Percentiles rank a stretch among this genome's conserved stretches.
Evolutionary conservation across 2,888 invertebrate species (phyloP).

Genomic region (Dugesia japonica): DNA sequence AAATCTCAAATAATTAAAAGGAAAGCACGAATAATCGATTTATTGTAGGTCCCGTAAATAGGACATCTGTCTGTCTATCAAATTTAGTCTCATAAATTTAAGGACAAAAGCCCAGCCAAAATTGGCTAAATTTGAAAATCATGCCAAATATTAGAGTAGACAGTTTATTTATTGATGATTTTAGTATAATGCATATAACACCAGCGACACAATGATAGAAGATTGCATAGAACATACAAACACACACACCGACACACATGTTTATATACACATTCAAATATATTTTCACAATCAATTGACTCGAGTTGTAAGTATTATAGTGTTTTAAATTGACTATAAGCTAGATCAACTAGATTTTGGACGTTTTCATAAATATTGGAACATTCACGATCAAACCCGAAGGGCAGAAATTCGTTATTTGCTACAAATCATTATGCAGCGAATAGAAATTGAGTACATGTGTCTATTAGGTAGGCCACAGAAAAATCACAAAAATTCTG

Average conservation of each 20-base stretch:
- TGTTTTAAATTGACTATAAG: too few relatives aligned
- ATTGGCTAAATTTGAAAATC: background rate
- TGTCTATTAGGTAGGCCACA: background rate
- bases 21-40: too few relatives aligned
- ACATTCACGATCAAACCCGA: constrained; percentile 6
- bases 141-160: constrained; percentile 2
- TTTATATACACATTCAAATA: background rate
- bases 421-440: background rate
- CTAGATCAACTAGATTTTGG: constrained; percentile 16
- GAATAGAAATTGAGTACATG: background rate
- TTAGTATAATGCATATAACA: background rate
- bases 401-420: background rate
- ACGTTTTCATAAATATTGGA: constrained; percentile 8
- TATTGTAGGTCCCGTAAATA: background rate
- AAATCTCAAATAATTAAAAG: background rate
- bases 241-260: background rate
- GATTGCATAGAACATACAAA: too few relatives aligned
- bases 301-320: background rate
- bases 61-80: background rate
- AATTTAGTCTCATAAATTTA: background rate
- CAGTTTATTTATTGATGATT: constrained; percentile 1
- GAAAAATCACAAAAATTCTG: constrained; percentile 12
- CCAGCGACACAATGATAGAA: constrained; percentile 10
- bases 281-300: background rate
- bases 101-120: constrained; percentile 9